phyloP scores from a whole-genome alignment of 2,888 invertebrate species.

The Lithophane semibrunnea region DNA sequence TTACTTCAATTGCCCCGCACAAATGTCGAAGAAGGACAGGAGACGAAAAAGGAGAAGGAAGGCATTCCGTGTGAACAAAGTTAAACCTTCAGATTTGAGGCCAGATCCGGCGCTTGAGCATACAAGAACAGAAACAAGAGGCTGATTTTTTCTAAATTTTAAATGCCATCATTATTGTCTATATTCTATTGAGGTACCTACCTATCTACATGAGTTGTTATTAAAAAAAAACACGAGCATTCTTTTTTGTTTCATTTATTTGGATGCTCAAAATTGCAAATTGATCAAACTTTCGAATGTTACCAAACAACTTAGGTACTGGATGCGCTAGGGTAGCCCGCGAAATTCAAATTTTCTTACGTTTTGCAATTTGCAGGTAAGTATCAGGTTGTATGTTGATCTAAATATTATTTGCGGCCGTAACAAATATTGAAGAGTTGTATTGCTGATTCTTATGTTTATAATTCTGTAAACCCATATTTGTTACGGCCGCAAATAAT shows the following conservation, averaged over 20 bases:
- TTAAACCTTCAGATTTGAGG: constrained; percentile 15
- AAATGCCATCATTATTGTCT: too few relatives aligned
- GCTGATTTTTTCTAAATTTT: constrained; percentile 15
- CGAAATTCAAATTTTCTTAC: too few relatives aligned
- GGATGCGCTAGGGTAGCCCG: too few relatives aligned
- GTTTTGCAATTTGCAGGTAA: too few relatives aligned
- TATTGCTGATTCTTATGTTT: too few relatives aligned
- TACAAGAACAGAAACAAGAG: constrained; percentile 8
- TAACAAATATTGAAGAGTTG: too few relatives aligned
- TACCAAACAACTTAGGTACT: background rate
- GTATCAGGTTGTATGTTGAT: too few relatives aligned
- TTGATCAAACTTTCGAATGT: background rate
- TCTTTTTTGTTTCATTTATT: background rate
- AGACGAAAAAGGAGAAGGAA: constrained; percentile 6
- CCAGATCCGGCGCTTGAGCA: background rate
- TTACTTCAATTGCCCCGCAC: constrained; percentile 56
- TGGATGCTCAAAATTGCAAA: background rate
- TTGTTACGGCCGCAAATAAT: too few relatives aligned
- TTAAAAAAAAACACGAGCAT: background rate
- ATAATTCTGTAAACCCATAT: too few relatives aligned
- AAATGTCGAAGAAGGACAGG: background rate
- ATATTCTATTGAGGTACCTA: background rate
- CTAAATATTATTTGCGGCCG: too few relatives aligned
- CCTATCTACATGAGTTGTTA: background rate
- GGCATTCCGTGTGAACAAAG: constrained; percentile 2